Evolutionary conservation across 1,140 invertebrate species (phyloP), one percentile per base, ranked within the genome.

Genomic region (Lepidurus couesii): DNA sequence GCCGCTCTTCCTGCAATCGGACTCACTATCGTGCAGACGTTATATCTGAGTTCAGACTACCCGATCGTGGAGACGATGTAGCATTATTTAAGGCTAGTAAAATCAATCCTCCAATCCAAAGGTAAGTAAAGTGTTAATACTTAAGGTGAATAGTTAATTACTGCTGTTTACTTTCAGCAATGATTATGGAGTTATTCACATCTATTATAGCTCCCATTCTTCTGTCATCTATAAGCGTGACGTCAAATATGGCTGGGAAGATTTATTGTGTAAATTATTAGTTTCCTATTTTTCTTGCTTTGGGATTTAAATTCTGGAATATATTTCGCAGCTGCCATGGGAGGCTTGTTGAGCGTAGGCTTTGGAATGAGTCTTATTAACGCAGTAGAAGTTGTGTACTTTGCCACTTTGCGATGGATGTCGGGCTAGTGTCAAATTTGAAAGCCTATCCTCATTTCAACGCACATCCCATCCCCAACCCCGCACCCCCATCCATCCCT

Each of bases 321-420:
- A 21, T 65, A n/a, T 21, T 21, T 65, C 21, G 21, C 43, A 79
- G 78, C 78, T 45, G 78, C 78, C 74, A 79, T 45, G 26, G 78
- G 74, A 24, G 78, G 78, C 10, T 74, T 79, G 75, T 45, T 79
- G 24, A 75, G 78, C 13, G 42, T 79, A 11, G 78, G 78, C 26
- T 79, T 79, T n/a, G 78, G 78, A 26, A 45, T 79, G 43, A 79
- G 78, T 45, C 75, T 79, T 75, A 79, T 79, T 45, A 79, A 75
- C n/a, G 78, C 44, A 42, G 75, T 79, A 34, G 78, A 79, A 42
- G 13, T 79, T n/a, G 21, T 79, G 26, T 79, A 79, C 47, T 79
- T 79, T 74, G 44, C 73, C 16, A 47, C 42, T 75, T 44, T 79
- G 8, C 73, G 78, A n/a, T 75, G 78, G 78, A 21, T 75, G 47